Conservation (phyloP, 2,797 vertebrate genomes). For the Tachyglossus aculeatus region DNA sequence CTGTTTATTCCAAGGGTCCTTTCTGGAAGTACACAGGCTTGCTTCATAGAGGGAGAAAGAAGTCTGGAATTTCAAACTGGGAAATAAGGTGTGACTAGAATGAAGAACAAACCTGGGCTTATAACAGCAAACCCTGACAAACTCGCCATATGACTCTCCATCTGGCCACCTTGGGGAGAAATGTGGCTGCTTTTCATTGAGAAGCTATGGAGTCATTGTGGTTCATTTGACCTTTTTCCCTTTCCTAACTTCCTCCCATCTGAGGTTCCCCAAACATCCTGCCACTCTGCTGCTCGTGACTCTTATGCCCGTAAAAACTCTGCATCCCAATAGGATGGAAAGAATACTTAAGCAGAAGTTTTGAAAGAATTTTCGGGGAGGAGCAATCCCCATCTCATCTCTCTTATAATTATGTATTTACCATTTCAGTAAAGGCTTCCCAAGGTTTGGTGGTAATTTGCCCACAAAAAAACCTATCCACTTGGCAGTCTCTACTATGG, state of each 20-base stretch:
- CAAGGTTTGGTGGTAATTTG: too few relatives aligned
- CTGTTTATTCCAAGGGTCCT: not conserved
- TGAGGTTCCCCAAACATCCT: not conserved
- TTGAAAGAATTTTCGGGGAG: too few relatives aligned
- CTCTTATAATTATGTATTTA: too few relatives aligned
- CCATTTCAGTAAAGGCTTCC: too few relatives aligned
- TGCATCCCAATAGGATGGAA: too few relatives aligned
- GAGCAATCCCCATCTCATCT: too few relatives aligned
- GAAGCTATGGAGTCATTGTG: not conserved
- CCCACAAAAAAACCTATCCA: too few relatives aligned
- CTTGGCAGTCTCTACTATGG: too few relatives aligned
- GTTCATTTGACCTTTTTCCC: not conserved
- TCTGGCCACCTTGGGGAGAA: constrained; percentile 58
- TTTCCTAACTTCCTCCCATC: not conserved
- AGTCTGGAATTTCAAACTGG: not conserved
- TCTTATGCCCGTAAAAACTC: too few relatives aligned
- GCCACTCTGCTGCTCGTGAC: too few relatives aligned
- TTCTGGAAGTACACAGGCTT: not conserved
- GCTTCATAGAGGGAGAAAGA: not conserved
- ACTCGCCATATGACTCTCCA: constrained; percentile 65
- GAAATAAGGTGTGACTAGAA: not conserved
- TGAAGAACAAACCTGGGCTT: constrained; percentile 23
- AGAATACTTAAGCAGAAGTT: too few relatives aligned
- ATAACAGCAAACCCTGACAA: constrained; percentile 64
- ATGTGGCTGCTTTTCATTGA: constrained; percentile 1